Evolutionary conservation across 1,140 invertebrate species (phyloP).

Genomic region (Magallana angulata): DNA sequence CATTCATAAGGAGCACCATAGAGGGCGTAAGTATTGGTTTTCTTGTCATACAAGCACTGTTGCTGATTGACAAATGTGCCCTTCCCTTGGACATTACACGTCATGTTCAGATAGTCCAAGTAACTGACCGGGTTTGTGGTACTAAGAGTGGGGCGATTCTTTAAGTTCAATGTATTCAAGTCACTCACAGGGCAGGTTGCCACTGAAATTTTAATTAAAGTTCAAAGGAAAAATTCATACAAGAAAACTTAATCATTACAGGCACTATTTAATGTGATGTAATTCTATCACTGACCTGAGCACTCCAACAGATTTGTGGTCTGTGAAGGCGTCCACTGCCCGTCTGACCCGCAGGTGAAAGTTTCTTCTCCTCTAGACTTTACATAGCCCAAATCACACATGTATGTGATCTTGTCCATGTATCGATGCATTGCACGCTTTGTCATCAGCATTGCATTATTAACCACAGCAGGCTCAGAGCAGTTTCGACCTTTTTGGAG

Average conservation of each 20-base stretch:
- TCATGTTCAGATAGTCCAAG: constrained; percentile 50
- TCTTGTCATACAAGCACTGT: constrained; percentile 62
- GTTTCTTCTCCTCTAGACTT: constrained; percentile 85
- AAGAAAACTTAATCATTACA: not conserved
- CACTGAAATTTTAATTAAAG: constrained; percentile 46
- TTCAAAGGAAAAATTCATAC: not conserved
- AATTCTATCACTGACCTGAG: not conserved
- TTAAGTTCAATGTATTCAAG: constrained; percentile 29
- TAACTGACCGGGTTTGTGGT: constrained; percentile 50
- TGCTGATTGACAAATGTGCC: constrained; percentile 40
- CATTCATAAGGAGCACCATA: constrained; percentile 59
- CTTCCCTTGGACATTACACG: constrained; percentile 54
- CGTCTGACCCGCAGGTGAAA: constrained; percentile 92
- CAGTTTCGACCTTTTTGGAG: constrained; percentile 55
- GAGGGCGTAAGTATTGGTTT: constrained; percentile 53
- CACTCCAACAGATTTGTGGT: not conserved
- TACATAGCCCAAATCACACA: constrained; percentile 97
- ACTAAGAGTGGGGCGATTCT: not conserved
- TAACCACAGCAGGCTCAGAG: constrained; percentile 39
- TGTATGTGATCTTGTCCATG: constrained; percentile 93
- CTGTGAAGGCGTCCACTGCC: constrained; percentile 87
- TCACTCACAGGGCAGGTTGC: constrained; percentile 51
- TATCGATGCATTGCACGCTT: constrained; percentile 92
- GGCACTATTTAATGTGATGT: not conserved
- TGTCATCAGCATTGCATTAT: constrained; percentile 91